Evolutionary conservation across 2,888 invertebrate genomes (phyloP), one percentile per base, ranked within the genome.

Genomic region (Drosophila imparisetae): DNA sequence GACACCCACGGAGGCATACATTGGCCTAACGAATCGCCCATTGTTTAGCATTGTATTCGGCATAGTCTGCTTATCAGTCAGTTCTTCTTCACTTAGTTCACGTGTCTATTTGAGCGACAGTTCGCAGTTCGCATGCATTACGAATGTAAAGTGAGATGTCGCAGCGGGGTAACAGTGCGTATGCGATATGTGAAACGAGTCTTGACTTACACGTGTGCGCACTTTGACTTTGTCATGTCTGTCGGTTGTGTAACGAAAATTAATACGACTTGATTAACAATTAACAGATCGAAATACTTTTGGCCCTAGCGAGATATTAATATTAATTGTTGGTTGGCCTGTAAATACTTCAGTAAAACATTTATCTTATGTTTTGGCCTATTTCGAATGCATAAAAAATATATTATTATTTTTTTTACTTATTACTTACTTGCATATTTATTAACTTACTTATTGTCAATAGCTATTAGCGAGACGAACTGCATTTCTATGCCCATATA

Each of bases 101-200:
- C 34, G 30, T 65, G 75, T 61, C 61, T 78, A 48, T 67, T 61
- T 78, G 65, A 63, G 66, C 59, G 59, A 59, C 73, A 77, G 68
- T 80, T 74, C 62, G 65, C 57, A 67, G 1, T 45, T 13, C 45
- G 24, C 15, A 53, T 42, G 59, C 63, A 80, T 54, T 66, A 45
- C 11, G 57, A 40, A 66, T 74, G 65, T 66, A 59, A 66, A 64
- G 52, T 61, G 52, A 69, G 68, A 67, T 73, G 67, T 57, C 42
- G 15, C 55, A 18, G 4, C n/a, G 48, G 69, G 67, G 58, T 64
- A 50, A 66, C 71, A 49, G 45, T 70, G 87, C 86, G 84, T 86
- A 89, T 84, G 72, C 70, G 81, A 71, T 67, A 89, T 75, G 54
- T 57, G 67, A 49, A 62, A 69, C 64, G 59, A 72, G 60, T 60